Percentiles rank a stretch among this genome's conserved stretches.
These are phyloP conservation scores for Cirrhinus molitorella DNA, from an alignment of 2,797 vertebrate species.

Conservation along the genomic window DNA sequence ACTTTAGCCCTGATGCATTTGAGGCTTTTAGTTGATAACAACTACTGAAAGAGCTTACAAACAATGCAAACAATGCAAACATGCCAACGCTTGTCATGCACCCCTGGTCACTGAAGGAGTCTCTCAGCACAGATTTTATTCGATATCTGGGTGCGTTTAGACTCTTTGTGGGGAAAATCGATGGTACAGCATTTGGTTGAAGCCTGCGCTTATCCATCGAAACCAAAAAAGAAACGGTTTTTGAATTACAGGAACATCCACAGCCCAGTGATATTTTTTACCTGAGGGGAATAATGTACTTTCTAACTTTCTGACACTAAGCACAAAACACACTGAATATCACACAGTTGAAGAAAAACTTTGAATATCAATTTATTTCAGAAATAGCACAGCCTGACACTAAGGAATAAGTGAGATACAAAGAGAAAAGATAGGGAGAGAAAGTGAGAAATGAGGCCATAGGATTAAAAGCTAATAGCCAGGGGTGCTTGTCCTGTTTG, in stretches of 20 bases:
- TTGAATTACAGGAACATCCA: neutral
- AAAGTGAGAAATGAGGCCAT: constrained; percentile 12
- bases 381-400: neutral
- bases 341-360: constrained; percentile 14
- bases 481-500: constrained; percentile 79
- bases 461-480: constrained; percentile 78
- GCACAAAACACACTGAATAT: neutral
- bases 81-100: no score
- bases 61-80: no score
- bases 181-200: no score
- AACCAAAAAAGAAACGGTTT: no score
- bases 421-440: constrained; percentile 25
- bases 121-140: no score
- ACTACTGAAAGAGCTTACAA: no score
- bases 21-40: no score
- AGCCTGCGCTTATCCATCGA: no score
- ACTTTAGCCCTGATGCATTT: no score
- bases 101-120: no score
- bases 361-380: constrained; percentile 3
- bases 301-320: neutral
- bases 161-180: no score
- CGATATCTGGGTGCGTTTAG: no score
- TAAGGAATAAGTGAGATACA: constrained; percentile 53
- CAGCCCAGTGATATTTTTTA: constrained; percentile 5
- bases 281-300: neutral